Evolutionary conservation across 2,113 vertebrate species (phyloP), one percentile per base, ranked within the genome.

Genomic region (Perccottus glenii): DNA sequence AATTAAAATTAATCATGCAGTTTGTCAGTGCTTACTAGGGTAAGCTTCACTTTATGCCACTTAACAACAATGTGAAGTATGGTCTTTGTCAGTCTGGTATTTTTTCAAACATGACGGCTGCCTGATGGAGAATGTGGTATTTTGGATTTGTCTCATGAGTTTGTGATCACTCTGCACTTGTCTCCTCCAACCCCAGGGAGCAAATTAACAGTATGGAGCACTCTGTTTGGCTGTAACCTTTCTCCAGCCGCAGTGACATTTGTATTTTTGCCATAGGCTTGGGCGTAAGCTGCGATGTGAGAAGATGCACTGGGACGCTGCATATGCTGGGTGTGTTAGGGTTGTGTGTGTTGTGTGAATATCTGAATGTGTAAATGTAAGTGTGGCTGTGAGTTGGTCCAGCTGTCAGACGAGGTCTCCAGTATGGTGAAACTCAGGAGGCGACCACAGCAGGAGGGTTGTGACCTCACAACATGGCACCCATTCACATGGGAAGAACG

Each of bases 171-270:
- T 77, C 27, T 73, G 62, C 80, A 70, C 69, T 62, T 81, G 64
- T 35, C 65, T 88, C 63, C 68, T 64, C 56, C 9, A 72, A 82
- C 90, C 83, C 85, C 40, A 9, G 87, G 83, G 91, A 92, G 75
- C 84, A 91, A 90, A 93, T 93, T 91, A 91, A 89, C 73, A 82
- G 84, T 75, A 81, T 52, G 32, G 71, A 82, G 84, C 85, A 84
- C 80, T 67, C 50, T 53, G 83, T 75, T 84, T 83, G 55, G 50
- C 60, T 43, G 72, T 93, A 91, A 92, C 91, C 91, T 90, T 90
- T 89, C 74, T 64, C 67, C 76, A 83, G 88, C 77, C 81, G 75
- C 70, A 88, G 64, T 90, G 90, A 89, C 90, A 92, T 93, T 92
- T 91, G 87, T 90, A 82, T 89, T 87, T 84, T 80, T 86, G 84